A percentile compares a stretch with the other conserved stretches of the same genome.
These are phyloP conservation scores for Drosophila navojoa DNA, from an alignment of 1,140 invertebrate species.

Conservation along the genomic window DNA sequence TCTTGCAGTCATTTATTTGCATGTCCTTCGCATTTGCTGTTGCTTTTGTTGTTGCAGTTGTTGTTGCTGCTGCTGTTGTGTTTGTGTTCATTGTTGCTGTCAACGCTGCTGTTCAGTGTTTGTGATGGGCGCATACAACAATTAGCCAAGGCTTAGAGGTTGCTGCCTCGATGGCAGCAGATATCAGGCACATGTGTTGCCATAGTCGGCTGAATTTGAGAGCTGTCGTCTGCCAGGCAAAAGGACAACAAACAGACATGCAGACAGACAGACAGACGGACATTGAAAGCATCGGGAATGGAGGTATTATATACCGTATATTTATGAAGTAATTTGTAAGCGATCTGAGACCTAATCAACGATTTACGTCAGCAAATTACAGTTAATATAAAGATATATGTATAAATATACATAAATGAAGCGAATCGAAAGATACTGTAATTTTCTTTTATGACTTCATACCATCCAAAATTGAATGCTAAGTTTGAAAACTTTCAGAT, in stretches of 20 bases:
- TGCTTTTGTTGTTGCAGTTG: slow-evolving; percentile 11
- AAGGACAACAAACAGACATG: neutral
- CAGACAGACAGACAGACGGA: too few species aligned
- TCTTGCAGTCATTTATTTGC: slow-evolving; percentile 10
- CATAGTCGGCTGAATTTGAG: slow-evolving; percentile 50
- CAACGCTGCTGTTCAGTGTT: slow-evolving; percentile 42
- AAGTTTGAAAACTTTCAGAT: too few species aligned
- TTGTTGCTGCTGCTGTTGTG: slow-evolving; percentile 36
- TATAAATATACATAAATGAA: neutral
- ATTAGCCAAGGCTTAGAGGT: slow-evolving; percentile 70
- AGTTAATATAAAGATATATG: neutral
- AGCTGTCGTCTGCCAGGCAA: neutral
- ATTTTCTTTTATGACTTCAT: too few species aligned
- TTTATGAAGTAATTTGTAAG: neutral
- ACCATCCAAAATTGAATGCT: too few species aligned
- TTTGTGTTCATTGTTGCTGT: slow-evolving; percentile 43
- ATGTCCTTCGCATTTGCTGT: slow-evolving; percentile 31
- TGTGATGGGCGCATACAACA: slow-evolving; percentile 67
- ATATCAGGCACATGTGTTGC: slow-evolving; percentile 75
- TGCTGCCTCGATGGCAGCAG: slow-evolving; percentile 42
- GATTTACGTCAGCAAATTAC: too few species aligned
- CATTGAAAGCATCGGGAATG: too few species aligned
- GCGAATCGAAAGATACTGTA: neutral
- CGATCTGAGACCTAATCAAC: too few species aligned
- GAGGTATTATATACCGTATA: neutral